Evolutionary conservation across 2,113 vertebrate genomes (phyloP).

Genomic region (Poeciliopsis turrubarensis): DNA sequence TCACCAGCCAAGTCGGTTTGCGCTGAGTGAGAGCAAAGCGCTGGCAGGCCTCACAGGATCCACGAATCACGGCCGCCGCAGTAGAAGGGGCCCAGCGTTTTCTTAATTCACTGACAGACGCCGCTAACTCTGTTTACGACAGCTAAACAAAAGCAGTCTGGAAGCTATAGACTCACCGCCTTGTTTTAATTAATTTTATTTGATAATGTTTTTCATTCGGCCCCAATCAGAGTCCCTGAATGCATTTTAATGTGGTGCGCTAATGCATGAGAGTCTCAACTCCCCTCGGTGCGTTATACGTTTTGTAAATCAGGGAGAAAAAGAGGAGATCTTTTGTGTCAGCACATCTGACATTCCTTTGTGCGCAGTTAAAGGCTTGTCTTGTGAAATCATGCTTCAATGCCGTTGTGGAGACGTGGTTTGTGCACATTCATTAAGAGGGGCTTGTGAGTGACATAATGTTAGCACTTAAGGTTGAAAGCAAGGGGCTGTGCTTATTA

Average conservation of each 20-base stretch:
- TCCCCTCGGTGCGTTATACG: slow-evolving; percentile 40
- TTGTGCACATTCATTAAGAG: slow-evolving; percentile 55
- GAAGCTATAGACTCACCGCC: slow-evolving; percentile 43
- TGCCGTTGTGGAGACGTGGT: slow-evolving; percentile 54
- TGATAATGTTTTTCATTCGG: slow-evolving; percentile 63
- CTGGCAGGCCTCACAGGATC: slow-evolving; percentile 67
- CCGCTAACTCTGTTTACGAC: slow-evolving; percentile 67
- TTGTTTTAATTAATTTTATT: slow-evolving; percentile 64
- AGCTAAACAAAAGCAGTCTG: slow-evolving; percentile 66
- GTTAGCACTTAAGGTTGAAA: slow-evolving; percentile 54
- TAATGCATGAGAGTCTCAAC: slow-evolving; percentile 47
- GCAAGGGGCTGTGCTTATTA: slow-evolving; percentile 66
- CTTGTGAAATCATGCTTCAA: slow-evolving; percentile 62
- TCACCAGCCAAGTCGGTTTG: slow-evolving; percentile 62
- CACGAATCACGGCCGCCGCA: slow-evolving; percentile 57
- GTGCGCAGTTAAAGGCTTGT: slow-evolving; percentile 60
- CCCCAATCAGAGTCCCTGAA: slow-evolving; percentile 57
- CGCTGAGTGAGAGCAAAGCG: slow-evolving; percentile 69
- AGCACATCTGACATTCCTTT: slow-evolving; percentile 68
- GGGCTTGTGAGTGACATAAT: slow-evolving; percentile 54
- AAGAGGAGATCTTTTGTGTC: slow-evolving; percentile 59
- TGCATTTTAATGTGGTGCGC: slow-evolving; percentile 58
- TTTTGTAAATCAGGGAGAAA: slow-evolving; percentile 61
- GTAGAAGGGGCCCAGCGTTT: slow-evolving; percentile 62
- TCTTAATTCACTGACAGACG: slow-evolving; percentile 68